Percentiles rank a stretch among this genome's conserved stretches.
Conservation (phyloP, 2,113 vertebrate species). For the Vimba vimba region DNA sequence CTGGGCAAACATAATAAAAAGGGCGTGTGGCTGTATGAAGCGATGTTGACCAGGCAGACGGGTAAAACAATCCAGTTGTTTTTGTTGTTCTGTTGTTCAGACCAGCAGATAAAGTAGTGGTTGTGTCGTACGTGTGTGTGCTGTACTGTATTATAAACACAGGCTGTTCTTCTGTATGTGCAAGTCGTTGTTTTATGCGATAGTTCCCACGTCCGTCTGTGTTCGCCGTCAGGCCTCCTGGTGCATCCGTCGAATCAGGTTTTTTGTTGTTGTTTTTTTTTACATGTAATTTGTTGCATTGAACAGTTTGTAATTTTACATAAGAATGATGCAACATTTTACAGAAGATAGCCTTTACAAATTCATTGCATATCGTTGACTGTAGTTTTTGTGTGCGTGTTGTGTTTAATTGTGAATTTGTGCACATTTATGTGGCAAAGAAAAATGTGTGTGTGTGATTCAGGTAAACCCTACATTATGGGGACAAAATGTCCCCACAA, state of each 20-base stretch:
- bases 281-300: background rate
- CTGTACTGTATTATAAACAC: too few species aligned
- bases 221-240: too few species aligned
- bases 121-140: background rate
- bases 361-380: background rate
- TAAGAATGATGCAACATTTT: background rate
- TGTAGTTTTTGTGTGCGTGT: background rate
- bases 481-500: too few species aligned
- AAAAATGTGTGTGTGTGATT: background rate
- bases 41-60: background rate
- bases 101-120: background rate
- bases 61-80: background rate
- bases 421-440: background rate
- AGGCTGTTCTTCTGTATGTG: background rate
- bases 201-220: too few species aligned
- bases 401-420: background rate
- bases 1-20: constrained; percentile 28
- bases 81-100: background rate
- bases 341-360: background rate
- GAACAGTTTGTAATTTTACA: background rate
- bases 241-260: background rate
- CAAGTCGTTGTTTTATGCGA: background rate
- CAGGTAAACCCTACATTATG: too few species aligned
- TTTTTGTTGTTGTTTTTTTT: too few species aligned
- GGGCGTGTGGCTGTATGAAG: constrained; percentile 6